Evolutionary conservation across 2,888 invertebrate species (phyloP).

Genomic region (Melanostoma mellinum): DNA sequence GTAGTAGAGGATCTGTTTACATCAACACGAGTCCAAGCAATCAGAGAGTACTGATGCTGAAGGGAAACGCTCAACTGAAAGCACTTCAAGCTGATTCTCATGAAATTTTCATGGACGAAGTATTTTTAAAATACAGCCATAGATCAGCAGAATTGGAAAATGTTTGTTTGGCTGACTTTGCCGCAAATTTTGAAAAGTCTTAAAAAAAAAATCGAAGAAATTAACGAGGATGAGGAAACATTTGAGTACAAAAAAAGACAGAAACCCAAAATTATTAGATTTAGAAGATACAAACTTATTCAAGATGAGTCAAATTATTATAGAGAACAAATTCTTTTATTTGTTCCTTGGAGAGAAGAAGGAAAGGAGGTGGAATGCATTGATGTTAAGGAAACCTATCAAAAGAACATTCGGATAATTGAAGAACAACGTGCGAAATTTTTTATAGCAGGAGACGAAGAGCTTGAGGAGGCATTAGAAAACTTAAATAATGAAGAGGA

Average conservation of each 20-base stretch:
- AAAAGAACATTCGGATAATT: neutral
- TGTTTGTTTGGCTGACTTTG: conserved; percentile 10
- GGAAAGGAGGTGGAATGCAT: neutral
- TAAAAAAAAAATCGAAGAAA: conserved; percentile 1
- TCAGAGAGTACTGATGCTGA: no score
- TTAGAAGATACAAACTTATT: neutral
- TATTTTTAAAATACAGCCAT: conserved; percentile 5
- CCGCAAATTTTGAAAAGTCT: neutral
- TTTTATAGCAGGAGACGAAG: neutral
- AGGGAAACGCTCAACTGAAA: no score
- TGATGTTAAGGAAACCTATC: neutral
- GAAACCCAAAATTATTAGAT: no score
- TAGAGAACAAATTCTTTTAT: conserved; percentile 12
- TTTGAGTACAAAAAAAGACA: no score
- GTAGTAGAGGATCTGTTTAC: no score
- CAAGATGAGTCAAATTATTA: conserved; percentile 4
- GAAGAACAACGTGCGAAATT: neutral
- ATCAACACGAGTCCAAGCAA: no score
- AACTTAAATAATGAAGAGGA: no score
- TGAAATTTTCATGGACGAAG: neutral
- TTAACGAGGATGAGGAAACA: neutral
- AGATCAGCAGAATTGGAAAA: neutral
- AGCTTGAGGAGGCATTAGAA: neutral
- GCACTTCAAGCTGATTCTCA: neutral
- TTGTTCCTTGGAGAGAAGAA: conserved; percentile 10